Conservation (phyloP, 2,888 invertebrate species). For the Dusona sp. region DNA sequence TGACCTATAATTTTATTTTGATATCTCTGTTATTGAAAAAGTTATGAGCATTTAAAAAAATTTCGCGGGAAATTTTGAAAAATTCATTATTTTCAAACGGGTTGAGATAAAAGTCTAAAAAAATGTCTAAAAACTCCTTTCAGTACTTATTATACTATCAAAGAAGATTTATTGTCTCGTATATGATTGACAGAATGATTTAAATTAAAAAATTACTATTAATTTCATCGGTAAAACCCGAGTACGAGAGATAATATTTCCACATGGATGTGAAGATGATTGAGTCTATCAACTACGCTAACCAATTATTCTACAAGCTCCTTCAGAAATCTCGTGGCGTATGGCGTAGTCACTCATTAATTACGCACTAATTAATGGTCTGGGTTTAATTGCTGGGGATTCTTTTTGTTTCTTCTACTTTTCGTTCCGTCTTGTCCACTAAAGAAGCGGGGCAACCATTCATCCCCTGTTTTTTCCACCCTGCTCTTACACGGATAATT, state of each 20-base stretch:
- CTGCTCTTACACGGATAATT: neutral
- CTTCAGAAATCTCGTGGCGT: conserved; percentile 59
- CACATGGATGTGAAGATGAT: conserved; percentile 23
- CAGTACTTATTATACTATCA: too few relatives aligned
- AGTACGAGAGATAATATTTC: neutral
- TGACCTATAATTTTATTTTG: too few relatives aligned
- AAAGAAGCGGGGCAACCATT: conserved; percentile 49
- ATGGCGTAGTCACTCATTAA: conserved; percentile 75
- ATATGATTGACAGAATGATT: neutral
- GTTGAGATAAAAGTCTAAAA: too few relatives aligned
- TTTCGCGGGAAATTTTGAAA: too few relatives aligned
- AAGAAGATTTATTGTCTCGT: too few relatives aligned
- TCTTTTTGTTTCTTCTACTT: conserved; percentile 72
- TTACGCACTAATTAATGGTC: conserved; percentile 81
- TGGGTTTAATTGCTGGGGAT: conserved; percentile 77
- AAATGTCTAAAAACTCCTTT: too few relatives aligned
- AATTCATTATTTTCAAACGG: too few relatives aligned
- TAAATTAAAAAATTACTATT: neutral
- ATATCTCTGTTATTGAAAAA: too few relatives aligned
- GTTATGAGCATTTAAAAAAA: too few relatives aligned
- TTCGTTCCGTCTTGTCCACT: conserved; percentile 45
- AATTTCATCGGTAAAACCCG: neutral
- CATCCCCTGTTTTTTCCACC: conserved; percentile 34
- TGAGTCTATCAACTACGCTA: conserved; percentile 41
- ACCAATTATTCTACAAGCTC: conserved; percentile 68